Conservation (phyloP, 1,140 invertebrate species). For the Trissolcus basalis region DNA sequence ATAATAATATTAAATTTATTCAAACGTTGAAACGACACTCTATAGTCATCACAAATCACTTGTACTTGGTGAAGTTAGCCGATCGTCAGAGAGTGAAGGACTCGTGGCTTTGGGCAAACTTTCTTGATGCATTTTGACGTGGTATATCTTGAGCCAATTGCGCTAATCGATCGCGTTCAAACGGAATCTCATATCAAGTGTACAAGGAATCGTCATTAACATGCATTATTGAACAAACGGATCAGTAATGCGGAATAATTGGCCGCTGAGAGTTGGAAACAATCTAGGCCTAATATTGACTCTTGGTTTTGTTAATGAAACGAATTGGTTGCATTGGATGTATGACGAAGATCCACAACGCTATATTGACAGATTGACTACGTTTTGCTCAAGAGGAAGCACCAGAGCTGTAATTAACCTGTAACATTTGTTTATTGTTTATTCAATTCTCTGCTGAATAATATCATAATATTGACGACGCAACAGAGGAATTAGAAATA, state of each 20-base stretch:
- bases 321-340: slow-evolving; percentile 41
- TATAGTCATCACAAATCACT: too few relatives aligned
- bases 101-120: slow-evolving; percentile 9
- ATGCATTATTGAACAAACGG: slow-evolving; percentile 52
- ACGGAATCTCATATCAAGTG: slow-evolving; percentile 24
- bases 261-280: slow-evolving; percentile 42
- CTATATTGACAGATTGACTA: slow-evolving; percentile 32
- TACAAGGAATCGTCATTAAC: slow-evolving; percentile 52
- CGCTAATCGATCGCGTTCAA: slow-evolving; percentile 32
- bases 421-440: slow-evolving; percentile 49
- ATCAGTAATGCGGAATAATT: slow-evolving; percentile 55
- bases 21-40: too few relatives aligned
- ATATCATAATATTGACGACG: slow-evolving; percentile 26
- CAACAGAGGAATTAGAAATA: slow-evolving; percentile 35
- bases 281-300: slow-evolving; percentile 54
- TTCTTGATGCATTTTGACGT: slow-evolving; percentile 23
- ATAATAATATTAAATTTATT: too few relatives aligned
- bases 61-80: not conserved
- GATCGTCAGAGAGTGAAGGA: slow-evolving; percentile 9
- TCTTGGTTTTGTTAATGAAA: slow-evolving; percentile 50
- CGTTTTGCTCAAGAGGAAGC: slow-evolving; percentile 38
- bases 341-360: slow-evolving; percentile 43
- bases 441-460: slow-evolving; percentile 21
- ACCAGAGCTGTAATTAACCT: slow-evolving; percentile 32
- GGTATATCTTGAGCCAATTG: slow-evolving; percentile 15